phyloP scores from a whole-genome alignment of 37 sponge, comb jelly and placozoan genomes.

The Agelas oroides region DNA sequence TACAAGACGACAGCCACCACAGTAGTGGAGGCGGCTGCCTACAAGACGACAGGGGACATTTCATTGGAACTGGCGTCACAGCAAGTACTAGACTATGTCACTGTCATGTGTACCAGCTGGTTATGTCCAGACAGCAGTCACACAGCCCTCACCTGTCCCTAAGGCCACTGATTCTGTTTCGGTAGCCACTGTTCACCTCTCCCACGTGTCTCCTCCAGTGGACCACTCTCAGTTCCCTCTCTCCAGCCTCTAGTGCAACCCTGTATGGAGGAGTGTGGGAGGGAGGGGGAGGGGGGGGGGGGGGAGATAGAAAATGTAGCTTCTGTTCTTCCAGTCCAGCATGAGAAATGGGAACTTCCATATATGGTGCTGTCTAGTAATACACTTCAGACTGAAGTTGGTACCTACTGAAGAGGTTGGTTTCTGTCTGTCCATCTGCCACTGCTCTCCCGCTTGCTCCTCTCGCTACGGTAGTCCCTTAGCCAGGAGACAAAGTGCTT shows the following conservation, averaged over 20 bases:
- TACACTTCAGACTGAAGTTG: too few relatives aligned
- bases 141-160: not conserved
- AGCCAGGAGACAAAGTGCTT: constrained; percentile 64
- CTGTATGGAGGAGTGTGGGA: constrained; percentile 4
- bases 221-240: constrained; percentile 19
- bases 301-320: not conserved
- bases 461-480: constrained; percentile 14
- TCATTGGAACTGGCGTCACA: too few relatives aligned
- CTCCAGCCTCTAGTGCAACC: not conserved
- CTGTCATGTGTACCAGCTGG: too few relatives aligned
- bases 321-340: not conserved
- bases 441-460: not conserved
- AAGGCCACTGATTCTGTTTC: constrained; percentile 2
- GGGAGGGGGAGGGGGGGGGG: not conserved
- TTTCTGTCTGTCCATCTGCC: not conserved
- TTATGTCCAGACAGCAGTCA: too few relatives aligned
- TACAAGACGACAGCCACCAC: too few relatives aligned
- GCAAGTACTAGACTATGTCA: too few relatives aligned
- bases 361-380: too few relatives aligned
- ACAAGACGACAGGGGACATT: too few relatives aligned
- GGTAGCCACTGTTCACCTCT: constrained; percentile 1
- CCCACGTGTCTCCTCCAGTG: not conserved
- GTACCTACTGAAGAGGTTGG: not conserved
- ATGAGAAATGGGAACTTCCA: too few relatives aligned
- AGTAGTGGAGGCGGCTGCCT: too few relatives aligned